Evolutionary conservation across 2,113 vertebrate genomes (phyloP).

Genomic region (Cranoglanis bouderius): DNA sequence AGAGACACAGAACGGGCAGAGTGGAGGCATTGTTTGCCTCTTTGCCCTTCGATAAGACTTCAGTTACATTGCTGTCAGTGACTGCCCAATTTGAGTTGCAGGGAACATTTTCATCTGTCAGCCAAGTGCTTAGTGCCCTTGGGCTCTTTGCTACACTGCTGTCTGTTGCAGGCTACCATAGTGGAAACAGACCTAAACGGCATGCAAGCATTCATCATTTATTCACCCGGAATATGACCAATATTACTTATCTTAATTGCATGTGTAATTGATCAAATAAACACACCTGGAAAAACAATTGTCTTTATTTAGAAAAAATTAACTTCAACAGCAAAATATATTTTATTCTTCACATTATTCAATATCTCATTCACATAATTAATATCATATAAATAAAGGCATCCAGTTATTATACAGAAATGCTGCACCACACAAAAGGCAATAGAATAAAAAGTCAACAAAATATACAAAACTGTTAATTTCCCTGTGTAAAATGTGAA

Average conservation of each 20-base stretch:
- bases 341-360: slow-evolving; percentile 39
- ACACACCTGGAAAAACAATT: neutral
- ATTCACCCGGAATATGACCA: neutral
- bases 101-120: slow-evolving; percentile 72
- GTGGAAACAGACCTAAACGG: neutral
- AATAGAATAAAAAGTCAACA: neutral
- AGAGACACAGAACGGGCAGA: slow-evolving; percentile 28
- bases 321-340: slow-evolving; percentile 2
- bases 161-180: neutral
- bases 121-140: slow-evolving; percentile 52
- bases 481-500: slow-evolving; percentile 70
- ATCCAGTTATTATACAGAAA: slow-evolving; percentile 1
- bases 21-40: slow-evolving; percentile 34
- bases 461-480: slow-evolving; percentile 48
- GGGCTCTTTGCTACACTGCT: slow-evolving; percentile 33
- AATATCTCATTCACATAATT: neutral
- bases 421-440: neutral
- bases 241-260: neutral
- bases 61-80: slow-evolving; percentile 67
- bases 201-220: neutral
- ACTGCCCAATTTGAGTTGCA: slow-evolving; percentile 60
- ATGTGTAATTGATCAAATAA: neutral
- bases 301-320: slow-evolving; percentile 48
- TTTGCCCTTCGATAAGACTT: slow-evolving; percentile 56
- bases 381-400: slow-evolving; percentile 22